These are phyloP conservation scores for Bolinopsis microptera DNA, from an alignment of 37 sponge, comb jelly and placozoan genomes.

Conservation along the genomic window DNA sequence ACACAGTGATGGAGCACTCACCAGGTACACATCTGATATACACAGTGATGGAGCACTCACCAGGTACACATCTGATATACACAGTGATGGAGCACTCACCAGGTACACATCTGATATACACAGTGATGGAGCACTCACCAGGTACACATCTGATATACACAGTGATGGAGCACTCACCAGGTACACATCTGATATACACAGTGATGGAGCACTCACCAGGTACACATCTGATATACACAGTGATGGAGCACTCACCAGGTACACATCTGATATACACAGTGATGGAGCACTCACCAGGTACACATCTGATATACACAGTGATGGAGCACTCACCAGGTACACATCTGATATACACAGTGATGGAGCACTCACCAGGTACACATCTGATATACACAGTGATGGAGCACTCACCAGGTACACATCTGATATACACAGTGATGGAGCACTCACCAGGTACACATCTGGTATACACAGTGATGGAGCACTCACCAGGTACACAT, in stretches of 20 bases:
- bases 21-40: constrained; percentile 30
- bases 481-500: constrained; percentile 17
- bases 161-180: too few relatives aligned
- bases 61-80: constrained; percentile 35
- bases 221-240: constrained; percentile 32
- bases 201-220: constrained; percentile 12
- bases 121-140: too few relatives aligned
- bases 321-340: constrained; percentile 18
- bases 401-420: constrained; percentile 19
- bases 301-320: too few relatives aligned
- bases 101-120: constrained; percentile 30
- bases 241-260: background rate
- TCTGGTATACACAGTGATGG: too few relatives aligned
- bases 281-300: constrained; percentile 8
- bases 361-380: constrained; percentile 11
- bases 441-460: constrained; percentile 25
- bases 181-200: constrained; percentile 38
- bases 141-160: constrained; percentile 42
- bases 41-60: too few relatives aligned
- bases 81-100: too few relatives aligned
- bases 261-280: constrained; percentile 44
- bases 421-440: too few relatives aligned
- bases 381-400: too few relatives aligned
- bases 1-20: too few relatives aligned
- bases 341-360: too few relatives aligned